These are phyloP conservation scores for Lutjanus argentimaculatus DNA, from an alignment of 2,797 vertebrate species.

Conservation along the genomic window DNA sequence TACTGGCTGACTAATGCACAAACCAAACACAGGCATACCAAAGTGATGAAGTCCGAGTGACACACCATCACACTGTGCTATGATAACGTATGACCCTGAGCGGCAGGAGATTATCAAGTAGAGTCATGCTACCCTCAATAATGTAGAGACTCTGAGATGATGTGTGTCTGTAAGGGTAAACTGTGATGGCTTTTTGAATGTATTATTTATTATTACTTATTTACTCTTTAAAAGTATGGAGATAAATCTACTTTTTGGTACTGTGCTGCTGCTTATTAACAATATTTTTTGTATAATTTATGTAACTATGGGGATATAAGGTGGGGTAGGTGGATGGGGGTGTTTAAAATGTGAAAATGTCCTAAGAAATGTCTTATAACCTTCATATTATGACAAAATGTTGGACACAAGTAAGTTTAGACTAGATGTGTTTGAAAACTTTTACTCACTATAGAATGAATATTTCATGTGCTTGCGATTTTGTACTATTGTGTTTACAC, in stretches of 20 bases:
- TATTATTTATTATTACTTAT: too few species aligned
- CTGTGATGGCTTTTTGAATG: conserved; percentile 5
- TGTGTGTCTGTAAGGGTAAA: conserved; percentile 21
- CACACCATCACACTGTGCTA: conserved; percentile 22
- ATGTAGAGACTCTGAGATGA: not conserved
- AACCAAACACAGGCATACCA: conserved; percentile 65
- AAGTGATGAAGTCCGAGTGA: conserved; percentile 54
- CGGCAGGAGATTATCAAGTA: conserved; percentile 34
- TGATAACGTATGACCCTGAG: conserved; percentile 17
- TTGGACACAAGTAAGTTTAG: not conserved
- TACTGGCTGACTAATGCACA: conserved; percentile 51
- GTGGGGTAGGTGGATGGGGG: too few species aligned
- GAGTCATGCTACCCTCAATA: conserved; percentile 41
- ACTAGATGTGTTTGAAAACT: conserved; percentile 10
- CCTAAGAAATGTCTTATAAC: too few species aligned
- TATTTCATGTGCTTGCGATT: not conserved
- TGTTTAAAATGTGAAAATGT: too few species aligned
- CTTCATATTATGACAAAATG: too few species aligned
- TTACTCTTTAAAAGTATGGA: too few species aligned
- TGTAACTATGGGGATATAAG: too few species aligned
- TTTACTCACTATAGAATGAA: not conserved
- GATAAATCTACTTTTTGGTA: too few species aligned
- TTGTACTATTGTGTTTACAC: too few species aligned
- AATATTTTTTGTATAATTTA: too few species aligned
- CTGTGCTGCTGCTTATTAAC: too few species aligned